phyloP scores from a whole-genome alignment of 2,888 invertebrate species.

The Saturnia japonica region DNA sequence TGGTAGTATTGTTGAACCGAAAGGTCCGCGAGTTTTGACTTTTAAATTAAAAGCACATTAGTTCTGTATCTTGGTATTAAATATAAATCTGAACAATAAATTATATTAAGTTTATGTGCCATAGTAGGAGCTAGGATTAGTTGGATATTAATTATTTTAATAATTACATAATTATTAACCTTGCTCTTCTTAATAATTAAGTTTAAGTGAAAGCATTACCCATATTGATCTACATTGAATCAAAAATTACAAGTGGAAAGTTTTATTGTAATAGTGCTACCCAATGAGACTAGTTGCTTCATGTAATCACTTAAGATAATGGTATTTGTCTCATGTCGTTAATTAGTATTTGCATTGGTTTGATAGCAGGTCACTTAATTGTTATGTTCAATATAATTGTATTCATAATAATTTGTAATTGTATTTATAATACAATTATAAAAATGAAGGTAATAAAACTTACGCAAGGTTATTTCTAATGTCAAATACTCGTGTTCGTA shows the following conservation, averaged over 20 bases:
- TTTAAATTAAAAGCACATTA: no score
- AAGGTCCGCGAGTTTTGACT: no score
- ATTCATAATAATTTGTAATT: no score
- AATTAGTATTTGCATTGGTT: slow-evolving; percentile 17
- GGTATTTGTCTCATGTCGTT: slow-evolving; percentile 15
- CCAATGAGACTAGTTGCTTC: slow-evolving; percentile 16
- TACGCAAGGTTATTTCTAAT: not conserved
- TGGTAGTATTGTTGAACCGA: no score
- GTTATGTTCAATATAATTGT: not conserved
- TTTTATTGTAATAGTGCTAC: slow-evolving; percentile 11
- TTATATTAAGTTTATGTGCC: no score
- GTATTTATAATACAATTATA: no score
- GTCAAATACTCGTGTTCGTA: not conserved
- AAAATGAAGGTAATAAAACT: not conserved
- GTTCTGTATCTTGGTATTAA: no score
- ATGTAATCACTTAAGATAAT: slow-evolving; percentile 18
- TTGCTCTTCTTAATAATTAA: no score
- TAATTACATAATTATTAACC: no score
- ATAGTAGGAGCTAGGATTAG: no score
- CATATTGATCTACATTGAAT: not conserved
- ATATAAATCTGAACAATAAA: no score
- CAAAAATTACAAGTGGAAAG: slow-evolving; percentile 14
- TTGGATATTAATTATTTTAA: no score
- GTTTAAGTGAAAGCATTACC: not conserved
- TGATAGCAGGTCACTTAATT: not conserved